Evolutionary conservation across 2,888 invertebrate species (phyloP).

Genomic region (Petrophora chlorosata): DNA sequence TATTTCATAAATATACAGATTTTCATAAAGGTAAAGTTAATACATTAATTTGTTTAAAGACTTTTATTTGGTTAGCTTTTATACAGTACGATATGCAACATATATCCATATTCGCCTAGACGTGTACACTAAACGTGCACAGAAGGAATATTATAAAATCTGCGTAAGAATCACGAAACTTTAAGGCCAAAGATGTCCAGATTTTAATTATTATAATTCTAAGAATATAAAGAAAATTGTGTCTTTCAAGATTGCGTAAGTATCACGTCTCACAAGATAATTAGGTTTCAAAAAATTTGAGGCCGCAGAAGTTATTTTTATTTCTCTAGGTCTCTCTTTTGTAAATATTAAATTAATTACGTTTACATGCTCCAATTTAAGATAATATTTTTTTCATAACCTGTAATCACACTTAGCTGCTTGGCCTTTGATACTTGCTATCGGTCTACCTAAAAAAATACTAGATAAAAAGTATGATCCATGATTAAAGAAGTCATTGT

Average conservation of each 20-base stretch:
- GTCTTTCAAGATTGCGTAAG: constrained; percentile 7
- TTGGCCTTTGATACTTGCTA: neutral
- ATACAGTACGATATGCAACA: too few relatives aligned
- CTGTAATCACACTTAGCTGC: too few relatives aligned
- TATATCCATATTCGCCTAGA: too few relatives aligned
- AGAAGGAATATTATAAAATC: neutral
- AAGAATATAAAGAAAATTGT: constrained; percentile 23
- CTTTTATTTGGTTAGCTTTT: too few relatives aligned
- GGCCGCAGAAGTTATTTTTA: neutral
- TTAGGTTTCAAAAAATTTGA: constrained; percentile 5
- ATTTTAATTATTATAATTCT: constrained; percentile 11
- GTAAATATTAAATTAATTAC: neutral
- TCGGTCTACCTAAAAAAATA: too few relatives aligned
- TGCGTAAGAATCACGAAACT: neutral
- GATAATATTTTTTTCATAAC: constrained; percentile 1
- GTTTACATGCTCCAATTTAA: neutral
- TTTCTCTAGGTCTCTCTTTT: too few relatives aligned
- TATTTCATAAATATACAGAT: too few relatives aligned
- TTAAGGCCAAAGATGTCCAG: constrained; percentile 14
- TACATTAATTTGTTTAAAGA: too few relatives aligned
- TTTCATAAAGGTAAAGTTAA: too few relatives aligned
- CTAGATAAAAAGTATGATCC: too few relatives aligned
- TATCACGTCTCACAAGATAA: constrained; percentile 8
- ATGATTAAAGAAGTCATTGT: too few relatives aligned
- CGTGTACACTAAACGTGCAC: too few relatives aligned